Percentiles rank a stretch among this genome's conserved stretches.
These are phyloP conservation scores for Osmerus eperlanus DNA, from an alignment of 2,113 vertebrate species.

Conservation along the genomic window DNA sequence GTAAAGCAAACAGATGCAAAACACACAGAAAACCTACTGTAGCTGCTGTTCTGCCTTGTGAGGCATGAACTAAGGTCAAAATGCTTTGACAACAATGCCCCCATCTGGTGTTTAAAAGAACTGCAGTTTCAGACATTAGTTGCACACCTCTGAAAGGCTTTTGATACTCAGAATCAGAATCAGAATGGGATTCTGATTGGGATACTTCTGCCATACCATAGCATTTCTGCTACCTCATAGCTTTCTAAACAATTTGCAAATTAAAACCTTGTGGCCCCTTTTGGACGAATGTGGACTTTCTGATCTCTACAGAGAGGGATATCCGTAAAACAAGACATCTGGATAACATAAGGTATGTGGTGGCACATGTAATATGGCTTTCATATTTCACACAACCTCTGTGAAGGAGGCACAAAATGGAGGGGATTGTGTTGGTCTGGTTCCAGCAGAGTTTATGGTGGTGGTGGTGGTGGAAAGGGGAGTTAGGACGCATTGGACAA, in stretches of 20 bases:
- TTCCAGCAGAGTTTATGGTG: constrained; percentile 11
- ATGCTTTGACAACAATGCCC: constrained; percentile 63
- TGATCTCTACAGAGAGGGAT: neutral
- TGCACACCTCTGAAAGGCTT: neutral
- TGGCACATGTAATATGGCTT: neutral
- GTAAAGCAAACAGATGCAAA: constrained; percentile 55
- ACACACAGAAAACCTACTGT: constrained; percentile 46
- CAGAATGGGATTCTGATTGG: too few relatives aligned
- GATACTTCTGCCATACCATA: constrained; percentile 54
- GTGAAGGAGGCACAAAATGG: constrained; percentile 32
- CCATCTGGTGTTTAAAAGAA: constrained; percentile 39
- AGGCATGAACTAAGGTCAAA: neutral
- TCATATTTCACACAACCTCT: too few relatives aligned
- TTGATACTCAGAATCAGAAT: too few relatives aligned
- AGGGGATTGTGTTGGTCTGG: constrained; percentile 25
- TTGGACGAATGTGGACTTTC: constrained; percentile 17
- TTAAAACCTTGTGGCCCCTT: too few relatives aligned
- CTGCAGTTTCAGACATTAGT: constrained; percentile 33
- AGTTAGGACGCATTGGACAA: constrained; percentile 44
- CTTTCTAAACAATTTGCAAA: too few relatives aligned
- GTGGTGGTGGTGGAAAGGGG: neutral
- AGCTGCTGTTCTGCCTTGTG: constrained; percentile 12
- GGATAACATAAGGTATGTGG: constrained; percentile 30
- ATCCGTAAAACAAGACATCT: constrained; percentile 12
- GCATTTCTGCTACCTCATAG: constrained; percentile 5